These are phyloP conservation scores for Drosophila novamexicana DNA, from an alignment of 1,140 invertebrate species.

Conservation along the genomic window DNA sequence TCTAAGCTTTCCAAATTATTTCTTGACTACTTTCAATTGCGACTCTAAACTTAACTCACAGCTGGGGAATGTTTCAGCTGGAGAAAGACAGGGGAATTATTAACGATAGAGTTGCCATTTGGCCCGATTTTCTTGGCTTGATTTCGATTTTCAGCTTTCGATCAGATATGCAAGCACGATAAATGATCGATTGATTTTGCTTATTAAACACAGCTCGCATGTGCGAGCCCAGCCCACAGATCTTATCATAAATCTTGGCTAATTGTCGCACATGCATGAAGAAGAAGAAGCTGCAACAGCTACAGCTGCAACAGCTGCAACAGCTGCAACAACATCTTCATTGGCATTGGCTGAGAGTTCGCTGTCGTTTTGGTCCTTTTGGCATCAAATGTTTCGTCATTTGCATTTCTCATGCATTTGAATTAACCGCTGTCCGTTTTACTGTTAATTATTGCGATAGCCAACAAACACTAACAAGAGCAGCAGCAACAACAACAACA, in stretches of 20 bases:
- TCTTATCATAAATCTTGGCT: conserved; percentile 66
- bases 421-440: conserved; percentile 78
- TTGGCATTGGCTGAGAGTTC: conserved; percentile 8
- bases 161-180: no score
- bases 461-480: conserved; percentile 23
- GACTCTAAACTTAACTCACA: no score
- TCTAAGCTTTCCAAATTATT: no score
- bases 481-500: conserved; percentile 18
- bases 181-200: neutral
- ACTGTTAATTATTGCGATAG: conserved; percentile 81
- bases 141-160: no score
- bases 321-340: conserved; percentile 22
- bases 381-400: conserved; percentile 67
- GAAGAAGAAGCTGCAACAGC: neutral
- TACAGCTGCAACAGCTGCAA: neutral
- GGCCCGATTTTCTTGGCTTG: no score
- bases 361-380: conserved; percentile 55
- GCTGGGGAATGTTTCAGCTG: no score
- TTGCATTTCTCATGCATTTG: conserved; percentile 82
- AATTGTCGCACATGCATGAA: conserved; percentile 51
- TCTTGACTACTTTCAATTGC: no score
- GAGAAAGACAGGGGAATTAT: no score
- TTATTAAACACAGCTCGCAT: conserved; percentile 1
- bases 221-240: neutral
- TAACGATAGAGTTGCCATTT: no score